Evolutionary conservation across 2,797 vertebrate species (phyloP), one percentile per base, ranked within the genome.

Genomic region (Sphenopsis melanotis): DNA sequence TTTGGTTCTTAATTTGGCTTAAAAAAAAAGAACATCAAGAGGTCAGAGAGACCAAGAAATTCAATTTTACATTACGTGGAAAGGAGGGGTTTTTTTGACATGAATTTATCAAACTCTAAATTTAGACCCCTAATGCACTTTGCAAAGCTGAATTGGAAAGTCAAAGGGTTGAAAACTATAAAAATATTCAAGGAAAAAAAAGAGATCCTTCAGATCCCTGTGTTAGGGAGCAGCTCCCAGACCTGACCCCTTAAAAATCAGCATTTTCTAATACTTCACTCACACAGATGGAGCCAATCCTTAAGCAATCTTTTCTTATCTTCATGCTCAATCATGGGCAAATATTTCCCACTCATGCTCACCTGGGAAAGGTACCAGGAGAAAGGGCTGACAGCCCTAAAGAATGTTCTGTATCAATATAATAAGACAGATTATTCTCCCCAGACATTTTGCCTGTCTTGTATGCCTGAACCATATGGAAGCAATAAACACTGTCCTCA

Each of bases 391-490:
- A 44, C 19, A 85, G 60, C 57, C 17, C 87, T 46, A 3, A 5
- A 42, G 64, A 53, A 71, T 53, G 61, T n/a, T 89, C 74, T 56
- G 12, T 27, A 66, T 61, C 88, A n/a, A 37, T 63, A 61, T 2
- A 81, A 27, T 9, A 66, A 76, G 85, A 69, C 57, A 23, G 17
- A 39, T 24, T 83, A 70, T 61, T 37, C 90, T 95, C 83, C 71
- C 59, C 89, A 95, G 90, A 93, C 83, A 52, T 81, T 82, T 5
- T 87, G 91, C 66, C 74, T 94, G 91, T 41, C 94, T 88, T 72
- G 2, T 65, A 65, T 81, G 85, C 69, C 77, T 66, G 78, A 74
- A 84, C 91, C 96, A 96, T 95, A 96, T 95, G 96, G 96, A 94
- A 93, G 92, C 85, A 88, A 94, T 96, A 94, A 96, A 94, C 94